phyloP scores from a whole-genome alignment of 2,797 vertebrate genomes.

The Vultur gryphus region DNA sequence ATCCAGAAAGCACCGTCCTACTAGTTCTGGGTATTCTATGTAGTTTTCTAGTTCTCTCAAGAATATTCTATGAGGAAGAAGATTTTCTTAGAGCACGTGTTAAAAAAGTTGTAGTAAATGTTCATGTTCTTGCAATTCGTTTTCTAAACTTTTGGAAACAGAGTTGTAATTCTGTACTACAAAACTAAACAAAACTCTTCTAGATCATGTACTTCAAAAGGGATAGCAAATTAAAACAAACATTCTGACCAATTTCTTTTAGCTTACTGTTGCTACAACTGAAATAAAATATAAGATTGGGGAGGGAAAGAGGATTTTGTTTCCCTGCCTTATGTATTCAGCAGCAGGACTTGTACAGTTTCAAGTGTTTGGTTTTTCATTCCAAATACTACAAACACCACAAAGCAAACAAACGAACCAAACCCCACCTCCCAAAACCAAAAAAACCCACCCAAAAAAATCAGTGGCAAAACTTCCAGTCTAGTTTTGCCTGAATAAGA shows the following conservation, averaged over 20 bases:
- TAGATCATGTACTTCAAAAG: not conserved
- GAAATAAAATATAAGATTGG: not conserved
- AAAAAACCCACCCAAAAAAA: not conserved
- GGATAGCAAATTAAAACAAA: not conserved
- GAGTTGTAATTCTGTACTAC: not conserved
- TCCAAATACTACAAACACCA: not conserved
- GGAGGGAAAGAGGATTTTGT: not conserved
- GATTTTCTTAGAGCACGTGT: not conserved
- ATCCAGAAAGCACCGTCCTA: constrained; percentile 93
- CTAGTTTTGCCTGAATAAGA: not conserved
- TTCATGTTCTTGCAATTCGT: not conserved
- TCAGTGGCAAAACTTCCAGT: not conserved
- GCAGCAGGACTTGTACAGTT: not conserved
- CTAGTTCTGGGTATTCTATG: constrained; percentile 88
- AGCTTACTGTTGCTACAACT: not conserved
- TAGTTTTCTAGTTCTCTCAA: constrained; percentile 92
- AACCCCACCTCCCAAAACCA: not conserved
- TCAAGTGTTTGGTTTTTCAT: not conserved
- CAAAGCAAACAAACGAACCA: not conserved
- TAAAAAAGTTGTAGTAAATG: not conserved
- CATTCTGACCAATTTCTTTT: not conserved
- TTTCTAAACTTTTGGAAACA: not conserved
- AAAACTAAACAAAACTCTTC: not conserved
- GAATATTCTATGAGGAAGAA: constrained; percentile 83
- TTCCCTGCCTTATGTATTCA: not conserved